Conservation (phyloP, 2,888 invertebrate species). For the Morinoia aosen region DNA sequence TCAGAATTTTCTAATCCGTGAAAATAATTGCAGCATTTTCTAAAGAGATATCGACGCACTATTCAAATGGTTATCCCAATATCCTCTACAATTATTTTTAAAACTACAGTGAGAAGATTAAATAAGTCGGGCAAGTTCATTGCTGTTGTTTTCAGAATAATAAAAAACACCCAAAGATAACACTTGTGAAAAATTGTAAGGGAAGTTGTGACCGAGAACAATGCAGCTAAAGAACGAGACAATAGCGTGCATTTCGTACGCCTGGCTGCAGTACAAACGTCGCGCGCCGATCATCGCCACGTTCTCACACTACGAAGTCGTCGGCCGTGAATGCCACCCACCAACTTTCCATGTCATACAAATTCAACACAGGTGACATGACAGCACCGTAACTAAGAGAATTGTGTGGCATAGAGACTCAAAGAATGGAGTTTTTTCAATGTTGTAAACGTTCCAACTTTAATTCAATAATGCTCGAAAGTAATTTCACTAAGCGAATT, state of each 20-base stretch:
- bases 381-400: too few species aligned
- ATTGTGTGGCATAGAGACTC: too few species aligned
- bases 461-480: too few species aligned
- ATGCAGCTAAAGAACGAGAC: background rate
- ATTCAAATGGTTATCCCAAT: background rate
- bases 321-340: background rate
- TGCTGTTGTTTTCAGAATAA: background rate
- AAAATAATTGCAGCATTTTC: background rate
- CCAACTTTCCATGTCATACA: background rate
- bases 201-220: background rate
- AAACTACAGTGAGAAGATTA: background rate
- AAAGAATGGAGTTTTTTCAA: too few species aligned
- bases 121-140: background rate
- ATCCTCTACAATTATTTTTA: background rate
- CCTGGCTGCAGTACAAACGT: background rate
- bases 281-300: background rate
- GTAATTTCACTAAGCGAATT: too few species aligned
- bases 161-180: background rate
- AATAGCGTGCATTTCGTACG: background rate
- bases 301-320: background rate
- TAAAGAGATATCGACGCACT: background rate
- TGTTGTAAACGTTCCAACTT: too few species aligned
- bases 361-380: too few species aligned
- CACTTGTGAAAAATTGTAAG: background rate
- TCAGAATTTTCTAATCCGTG: background rate